A percentile compares a stretch with the other conserved stretches of the same genome.
These are phyloP conservation scores for Hoplostethus atlanticus DNA, from an alignment of 2,797 vertebrate genomes.

Conservation along the genomic window DNA sequence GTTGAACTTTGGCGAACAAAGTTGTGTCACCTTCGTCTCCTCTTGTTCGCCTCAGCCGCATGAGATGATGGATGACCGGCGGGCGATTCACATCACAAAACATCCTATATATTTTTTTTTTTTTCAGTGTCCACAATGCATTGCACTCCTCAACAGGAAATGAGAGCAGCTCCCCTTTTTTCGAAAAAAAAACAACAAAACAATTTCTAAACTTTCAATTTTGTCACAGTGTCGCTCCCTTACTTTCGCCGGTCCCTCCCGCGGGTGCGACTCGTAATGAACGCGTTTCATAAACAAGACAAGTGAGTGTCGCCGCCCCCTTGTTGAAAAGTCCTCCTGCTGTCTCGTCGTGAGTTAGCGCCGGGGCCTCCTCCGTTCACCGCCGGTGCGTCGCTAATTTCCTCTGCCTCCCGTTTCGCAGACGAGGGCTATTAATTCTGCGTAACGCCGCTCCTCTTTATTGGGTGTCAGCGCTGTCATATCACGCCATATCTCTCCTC, in stretches of 20 bases:
- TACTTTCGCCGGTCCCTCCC: conserved; percentile 31
- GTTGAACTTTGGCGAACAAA: conserved; percentile 50
- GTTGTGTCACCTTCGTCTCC: conserved; percentile 21
- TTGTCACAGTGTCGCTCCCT: conserved; percentile 50
- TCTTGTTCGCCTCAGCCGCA: conserved; percentile 17
- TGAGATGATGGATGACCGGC: conserved; percentile 72
- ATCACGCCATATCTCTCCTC: conserved; percentile 82
- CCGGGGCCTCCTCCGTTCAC: conserved; percentile 76
- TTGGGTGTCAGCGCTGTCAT: conserved; percentile 88
- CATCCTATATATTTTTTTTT: conserved; percentile 52
- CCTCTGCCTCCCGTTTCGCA: conserved; percentile 86
- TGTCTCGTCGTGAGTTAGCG: conserved; percentile 61
- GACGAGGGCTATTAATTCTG: conserved; percentile 87
- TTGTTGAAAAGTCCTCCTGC: conserved; percentile 3
- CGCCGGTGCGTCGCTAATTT: conserved; percentile 86
- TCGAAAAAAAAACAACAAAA: conserved; percentile 30
- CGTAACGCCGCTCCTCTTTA: conserved; percentile 83
- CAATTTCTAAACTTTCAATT: conserved; percentile 73
- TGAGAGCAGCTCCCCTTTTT: conserved; percentile 63
- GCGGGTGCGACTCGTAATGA: conserved; percentile 49
- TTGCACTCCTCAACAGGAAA: conserved; percentile 76
- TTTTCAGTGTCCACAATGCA: conserved; percentile 61
- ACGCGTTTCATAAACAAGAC: conserved; percentile 56
- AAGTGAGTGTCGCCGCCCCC: too few relatives aligned
- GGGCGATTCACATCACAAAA: conserved; percentile 61